Base-by-base conservation (phyloP, 2,888 invertebrate genomes). In the Yponomeuta plumbellus region DNA sequence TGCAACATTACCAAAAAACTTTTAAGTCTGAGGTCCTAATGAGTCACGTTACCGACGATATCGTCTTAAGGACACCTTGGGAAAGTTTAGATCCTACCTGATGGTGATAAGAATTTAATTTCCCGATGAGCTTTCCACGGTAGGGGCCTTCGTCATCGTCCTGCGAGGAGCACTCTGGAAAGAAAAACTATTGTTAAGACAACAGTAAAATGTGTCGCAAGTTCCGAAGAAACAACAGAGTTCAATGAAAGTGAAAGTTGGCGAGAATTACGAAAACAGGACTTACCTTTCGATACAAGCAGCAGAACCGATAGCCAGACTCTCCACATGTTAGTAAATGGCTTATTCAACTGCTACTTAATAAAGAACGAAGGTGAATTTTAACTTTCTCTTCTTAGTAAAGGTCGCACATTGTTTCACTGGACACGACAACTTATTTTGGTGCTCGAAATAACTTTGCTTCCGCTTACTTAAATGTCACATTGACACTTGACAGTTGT, bases 101-200 rank as follows among this genome's bases (percentile, higher is more conserved):
- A 81, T 98, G 97, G 83, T 97, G 97, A 80, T 97, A 97, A 0
- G 97, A 95, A 85, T 97, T 97, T 61, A 98, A 86, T 85, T 96
- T 96, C 8, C 97, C 97, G 67, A 98, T 88, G 73, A 93, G 94
- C 84, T 95, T 96, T 64, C 97, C 97, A 68, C 92, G 92, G 79
- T 97, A 96, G 6, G 95, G 95, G 0, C 94, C 95, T 56, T 94
- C 94, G 61, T 94, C 94, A 11, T 44, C 44, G 66, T 95, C 94
- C 72, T 92, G 89, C n/a, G 88, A 81, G 63, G 71, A 76, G 69
- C 84, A 83, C 67, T 80, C 90, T 90, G 61, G 2, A 61, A 61
- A 13, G 23, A n/a, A n/a, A 34, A 26, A 61, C 61, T 10, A 80
- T 86, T 86, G 39, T 44, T 59, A 8, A 6, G 34, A 34, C 8